phyloP scores from a whole-genome alignment of 2,888 invertebrate genomes.

The Coelopa pilipes region DNA sequence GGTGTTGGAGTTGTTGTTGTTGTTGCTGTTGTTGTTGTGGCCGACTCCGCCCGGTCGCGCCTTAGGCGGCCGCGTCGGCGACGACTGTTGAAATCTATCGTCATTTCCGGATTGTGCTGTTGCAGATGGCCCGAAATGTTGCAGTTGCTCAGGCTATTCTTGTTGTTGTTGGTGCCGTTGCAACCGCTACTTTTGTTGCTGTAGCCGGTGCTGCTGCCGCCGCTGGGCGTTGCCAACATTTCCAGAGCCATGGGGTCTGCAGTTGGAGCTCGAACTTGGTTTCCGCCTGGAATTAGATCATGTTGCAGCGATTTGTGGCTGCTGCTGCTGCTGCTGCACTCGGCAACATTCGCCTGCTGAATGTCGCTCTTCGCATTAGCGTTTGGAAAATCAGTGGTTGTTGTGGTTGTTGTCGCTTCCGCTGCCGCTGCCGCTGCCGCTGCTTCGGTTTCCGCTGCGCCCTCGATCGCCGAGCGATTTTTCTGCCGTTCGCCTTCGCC shows the following conservation, averaged over 20 bases:
- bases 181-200: background rate
- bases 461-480: slow-evolving; percentile 30
- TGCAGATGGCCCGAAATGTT: slow-evolving; percentile 1
- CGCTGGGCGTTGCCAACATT: slow-evolving; percentile 44
- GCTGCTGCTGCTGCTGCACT: no score
- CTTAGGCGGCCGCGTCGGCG: slow-evolving; percentile 66
- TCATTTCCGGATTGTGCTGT: slow-evolving; percentile 44
- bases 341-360: slow-evolving; percentile 1
- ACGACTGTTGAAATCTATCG: slow-evolving; percentile 64
- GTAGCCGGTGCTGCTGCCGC: background rate
- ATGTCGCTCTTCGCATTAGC: no score
- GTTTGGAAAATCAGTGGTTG: slow-evolving; percentile 10
- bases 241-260: slow-evolving; percentile 19
- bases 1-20: slow-evolving; percentile 45
- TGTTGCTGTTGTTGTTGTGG: slow-evolving; percentile 24
- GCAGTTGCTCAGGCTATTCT: no score
- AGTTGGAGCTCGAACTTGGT: no score
- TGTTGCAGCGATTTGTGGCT: slow-evolving; percentile 38
- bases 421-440: slow-evolving; percentile 32
- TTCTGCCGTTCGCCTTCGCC: background rate
- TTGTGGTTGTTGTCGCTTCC: slow-evolving; percentile 32
- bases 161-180: no score
- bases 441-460: slow-evolving; percentile 36
- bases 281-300: slow-evolving; percentile 20
- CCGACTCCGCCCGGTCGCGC: slow-evolving; percentile 30